These are phyloP conservation scores for Rapana venosa DNA, from an alignment of 2,888 invertebrate genomes.

Conservation along the genomic window DNA sequence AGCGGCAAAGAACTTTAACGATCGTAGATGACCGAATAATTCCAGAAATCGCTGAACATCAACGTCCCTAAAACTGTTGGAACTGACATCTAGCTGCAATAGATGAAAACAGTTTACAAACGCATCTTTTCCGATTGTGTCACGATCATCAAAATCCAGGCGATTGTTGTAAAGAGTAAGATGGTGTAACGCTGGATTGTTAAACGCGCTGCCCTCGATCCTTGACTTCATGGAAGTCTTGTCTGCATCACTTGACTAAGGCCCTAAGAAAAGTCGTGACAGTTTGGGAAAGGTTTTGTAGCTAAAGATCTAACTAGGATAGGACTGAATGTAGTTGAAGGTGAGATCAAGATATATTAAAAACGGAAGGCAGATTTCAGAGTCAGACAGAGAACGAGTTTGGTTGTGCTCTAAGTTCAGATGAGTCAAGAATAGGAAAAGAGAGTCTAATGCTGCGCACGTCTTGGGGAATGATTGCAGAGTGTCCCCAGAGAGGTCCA, in stretches of 20 bases:
- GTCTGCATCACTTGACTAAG: too few relatives aligned
- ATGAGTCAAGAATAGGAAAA: too few relatives aligned
- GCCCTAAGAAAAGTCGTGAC: too few relatives aligned
- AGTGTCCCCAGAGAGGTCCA: too few relatives aligned
- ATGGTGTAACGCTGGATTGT: too few relatives aligned
- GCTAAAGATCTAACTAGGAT: not conserved
- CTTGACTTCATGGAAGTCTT: too few relatives aligned
- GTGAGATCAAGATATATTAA: not conserved
- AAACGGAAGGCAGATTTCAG: not conserved
- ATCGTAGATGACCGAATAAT: not conserved
- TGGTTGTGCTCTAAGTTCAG: too few relatives aligned
- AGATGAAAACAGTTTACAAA: not conserved
- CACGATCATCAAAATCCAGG: not conserved
- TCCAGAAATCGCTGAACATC: not conserved
- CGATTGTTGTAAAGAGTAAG: not conserved
- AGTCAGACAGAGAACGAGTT: too few relatives aligned
- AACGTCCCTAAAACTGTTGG: not conserved
- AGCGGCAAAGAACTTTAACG: too few relatives aligned
- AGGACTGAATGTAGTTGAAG: not conserved
- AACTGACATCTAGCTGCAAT: not conserved
- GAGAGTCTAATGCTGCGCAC: not conserved
- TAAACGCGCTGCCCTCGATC: not conserved
- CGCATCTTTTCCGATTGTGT: not conserved
- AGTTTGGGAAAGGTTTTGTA: not conserved
- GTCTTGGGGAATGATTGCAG: not conserved